Percentiles rank a stretch among this genome's conserved stretches.
Evolutionary conservation across 2,113 vertebrate genomes (phyloP).

Genomic region (Bombycilla garrulus): DNA sequence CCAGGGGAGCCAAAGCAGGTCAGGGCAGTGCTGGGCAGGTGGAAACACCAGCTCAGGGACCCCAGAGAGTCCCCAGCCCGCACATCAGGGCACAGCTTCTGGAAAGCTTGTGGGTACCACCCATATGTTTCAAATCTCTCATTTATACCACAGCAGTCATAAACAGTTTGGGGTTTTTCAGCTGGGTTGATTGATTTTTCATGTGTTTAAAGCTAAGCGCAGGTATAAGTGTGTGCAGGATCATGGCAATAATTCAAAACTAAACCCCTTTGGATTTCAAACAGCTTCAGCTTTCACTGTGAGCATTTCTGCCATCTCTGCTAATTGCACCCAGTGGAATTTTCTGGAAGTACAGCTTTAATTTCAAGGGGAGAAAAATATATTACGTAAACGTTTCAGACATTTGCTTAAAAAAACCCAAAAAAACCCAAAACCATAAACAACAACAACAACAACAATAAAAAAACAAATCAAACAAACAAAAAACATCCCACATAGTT

Average conservation of each 20-base stretch:
- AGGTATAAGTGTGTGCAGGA: neutral
- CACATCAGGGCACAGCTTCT: neutral
- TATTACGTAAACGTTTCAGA: neutral
- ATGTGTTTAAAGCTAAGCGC: neutral
- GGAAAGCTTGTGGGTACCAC: neutral
- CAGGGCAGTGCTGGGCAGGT: neutral
- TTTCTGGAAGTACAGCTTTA: slow-evolving; percentile 1
- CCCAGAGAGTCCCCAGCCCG: accelerated
- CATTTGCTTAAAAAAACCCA: neutral
- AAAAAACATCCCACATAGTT: neutral
- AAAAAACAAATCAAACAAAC: too few species aligned
- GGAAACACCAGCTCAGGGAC: neutral
- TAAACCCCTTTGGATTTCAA: neutral
- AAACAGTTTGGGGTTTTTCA: neutral
- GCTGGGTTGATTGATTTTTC: neutral
- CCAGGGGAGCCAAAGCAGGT: neutral
- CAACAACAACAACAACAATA: too few species aligned
- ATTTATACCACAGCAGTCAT: accelerated
- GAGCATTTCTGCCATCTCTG: neutral
- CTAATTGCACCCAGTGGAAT: slow-evolving; percentile 36
- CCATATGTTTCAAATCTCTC: accelerated
- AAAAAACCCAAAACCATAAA: too few species aligned
- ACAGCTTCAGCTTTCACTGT: neutral
- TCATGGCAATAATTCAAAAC: neutral
- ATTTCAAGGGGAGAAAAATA: neutral